These are phyloP conservation scores for Ariopsis seemanni DNA, from an alignment of 2,113 vertebrate genomes.

Conservation along the genomic window DNA sequence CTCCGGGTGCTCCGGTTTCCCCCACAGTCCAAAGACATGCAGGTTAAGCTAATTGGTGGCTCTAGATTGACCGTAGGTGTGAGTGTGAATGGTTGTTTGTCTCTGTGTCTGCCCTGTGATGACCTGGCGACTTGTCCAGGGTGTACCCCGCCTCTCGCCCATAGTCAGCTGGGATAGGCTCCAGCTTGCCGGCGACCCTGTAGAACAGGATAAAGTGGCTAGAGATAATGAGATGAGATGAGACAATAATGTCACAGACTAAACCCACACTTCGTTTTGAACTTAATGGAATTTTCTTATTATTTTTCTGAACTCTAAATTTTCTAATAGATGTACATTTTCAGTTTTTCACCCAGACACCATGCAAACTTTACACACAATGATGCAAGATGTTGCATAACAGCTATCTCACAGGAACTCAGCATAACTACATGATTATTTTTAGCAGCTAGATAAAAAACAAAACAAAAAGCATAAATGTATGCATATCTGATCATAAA, in stretches of 20 bases:
- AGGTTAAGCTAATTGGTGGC: too few relatives aligned
- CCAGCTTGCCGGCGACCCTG: too few relatives aligned
- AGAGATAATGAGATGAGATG: too few relatives aligned
- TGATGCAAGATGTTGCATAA: not conserved
- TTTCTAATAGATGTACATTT: not conserved
- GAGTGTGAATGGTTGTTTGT: too few relatives aligned
- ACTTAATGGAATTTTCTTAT: not conserved
- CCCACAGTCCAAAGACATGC: too few relatives aligned
- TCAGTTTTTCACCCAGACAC: not conserved
- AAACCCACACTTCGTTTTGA: not conserved
- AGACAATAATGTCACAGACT: not conserved
- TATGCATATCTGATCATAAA: not conserved
- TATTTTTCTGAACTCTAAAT: not conserved
- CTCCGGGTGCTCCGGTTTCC: too few relatives aligned
- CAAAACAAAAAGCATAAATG: not conserved
- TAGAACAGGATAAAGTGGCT: too few relatives aligned
- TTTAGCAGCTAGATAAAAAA: not conserved
- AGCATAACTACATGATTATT: not conserved
- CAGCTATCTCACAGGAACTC: not conserved
- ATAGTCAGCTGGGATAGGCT: too few relatives aligned
- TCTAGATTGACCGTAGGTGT: too few relatives aligned
- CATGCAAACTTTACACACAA: not conserved
- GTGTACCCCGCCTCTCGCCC: too few relatives aligned
- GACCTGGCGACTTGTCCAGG: too few relatives aligned
- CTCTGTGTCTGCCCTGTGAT: too few relatives aligned